Percentiles rank a stretch among this genome's conserved stretches.
phyloP scores from a whole-genome alignment of 2,113 vertebrate genomes.

The Cariama cristata region DNA sequence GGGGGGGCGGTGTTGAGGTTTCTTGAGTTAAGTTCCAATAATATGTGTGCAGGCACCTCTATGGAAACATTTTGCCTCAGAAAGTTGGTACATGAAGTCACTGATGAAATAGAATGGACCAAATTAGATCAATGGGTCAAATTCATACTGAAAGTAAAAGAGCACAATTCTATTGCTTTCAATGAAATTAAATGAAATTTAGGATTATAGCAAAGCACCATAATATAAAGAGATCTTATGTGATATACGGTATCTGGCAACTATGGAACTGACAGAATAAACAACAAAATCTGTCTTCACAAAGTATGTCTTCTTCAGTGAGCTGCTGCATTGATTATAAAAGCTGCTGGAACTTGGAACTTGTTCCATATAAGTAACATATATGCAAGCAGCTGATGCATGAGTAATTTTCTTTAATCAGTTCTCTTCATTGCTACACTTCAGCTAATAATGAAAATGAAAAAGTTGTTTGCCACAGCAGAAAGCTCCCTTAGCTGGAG shows the following conservation, averaged over 20 bases:
- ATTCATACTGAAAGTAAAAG: background rate
- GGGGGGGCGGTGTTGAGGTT: background rate
- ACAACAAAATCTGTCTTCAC: background rate
- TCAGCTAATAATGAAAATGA: constrained; percentile 31
- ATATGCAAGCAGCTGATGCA: background rate
- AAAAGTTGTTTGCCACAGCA: constrained; percentile 14
- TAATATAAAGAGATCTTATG: background rate
- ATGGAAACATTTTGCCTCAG: background rate
- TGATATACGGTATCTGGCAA: background rate
- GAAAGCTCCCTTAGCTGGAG: background rate
- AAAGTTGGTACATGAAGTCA: background rate
- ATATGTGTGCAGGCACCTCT: background rate
- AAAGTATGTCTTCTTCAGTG: background rate
- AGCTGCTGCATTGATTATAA: background rate
- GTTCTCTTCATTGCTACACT: background rate
- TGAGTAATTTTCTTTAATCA: constrained; percentile 48
- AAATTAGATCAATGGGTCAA: background rate
- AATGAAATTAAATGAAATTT: background rate
- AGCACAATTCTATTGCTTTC: background rate
- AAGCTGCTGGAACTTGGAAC: background rate
- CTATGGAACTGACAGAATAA: background rate
- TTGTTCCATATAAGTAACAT: background rate
- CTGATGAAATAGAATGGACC: background rate
- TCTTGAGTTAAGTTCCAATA: background rate
- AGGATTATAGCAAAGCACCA: background rate